Evolutionary conservation across 2,113 vertebrate genomes (phyloP), one percentile per base, ranked within the genome.

Genomic region (Dunckerocampus dactyliophorus): DNA sequence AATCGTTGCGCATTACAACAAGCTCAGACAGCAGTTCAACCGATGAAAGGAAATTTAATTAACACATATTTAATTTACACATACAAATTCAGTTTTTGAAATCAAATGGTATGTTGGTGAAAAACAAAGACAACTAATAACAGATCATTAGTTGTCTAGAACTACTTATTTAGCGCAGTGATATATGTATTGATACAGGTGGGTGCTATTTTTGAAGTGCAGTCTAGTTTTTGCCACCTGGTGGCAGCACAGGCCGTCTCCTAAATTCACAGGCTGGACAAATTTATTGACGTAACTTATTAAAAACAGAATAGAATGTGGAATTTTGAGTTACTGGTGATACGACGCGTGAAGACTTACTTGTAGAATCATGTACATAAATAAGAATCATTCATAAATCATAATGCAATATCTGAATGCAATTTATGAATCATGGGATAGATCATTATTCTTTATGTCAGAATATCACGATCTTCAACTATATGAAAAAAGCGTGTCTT

Each of bases 181-280:
- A 69, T 72, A 6, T 3, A 9, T 47, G 65, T 24, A n/a, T 16
- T n/a, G 54, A n/a, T 47, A 43, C 1, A 14, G 14, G 24, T 39
- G 22, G 28, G 31, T 62, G 1, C 11, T 3, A 48, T 47, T 64
- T 22, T 6, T 6, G 66, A 19, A 3, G 20, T 65, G 70, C 39
- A 59, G 43, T 2, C 66, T 16, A 39, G 5, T 5, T n/a, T 3
- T 0, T 6, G 15, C 63, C 83, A 66, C 75, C 45, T 80, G 85
- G 71, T 78, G 79, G 70, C 39, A 59, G 43, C 67, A 84, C 22
- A 65, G 58, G 0, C 31, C 17, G 1, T 8, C 4, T 13, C 37
- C 34, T 57, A 39, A 46, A 69, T 37, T 42, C 12, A 42, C 39
- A 42, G 39, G 12, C 39, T 43, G 3, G 13, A 43, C 39, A 4